These are phyloP conservation scores for Caenorhabditis afra DNA, from an alignment of 2,888 invertebrate species.

Conservation along the genomic window DNA sequence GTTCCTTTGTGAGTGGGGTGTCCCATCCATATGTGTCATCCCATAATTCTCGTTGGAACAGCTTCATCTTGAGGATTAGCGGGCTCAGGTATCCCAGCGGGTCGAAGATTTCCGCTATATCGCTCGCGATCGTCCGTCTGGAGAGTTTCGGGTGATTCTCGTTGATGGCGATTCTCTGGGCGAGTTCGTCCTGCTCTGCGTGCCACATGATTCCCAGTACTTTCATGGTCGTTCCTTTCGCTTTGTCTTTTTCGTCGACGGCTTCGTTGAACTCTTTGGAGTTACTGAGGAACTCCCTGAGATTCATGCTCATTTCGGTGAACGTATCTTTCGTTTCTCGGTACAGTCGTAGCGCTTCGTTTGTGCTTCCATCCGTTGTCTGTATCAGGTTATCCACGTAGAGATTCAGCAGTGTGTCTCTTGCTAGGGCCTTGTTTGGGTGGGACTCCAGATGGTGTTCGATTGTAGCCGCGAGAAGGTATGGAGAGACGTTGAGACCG, in stretches of 20 bases:
- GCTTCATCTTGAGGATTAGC: constrained; percentile 68
- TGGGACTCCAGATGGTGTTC: constrained; percentile 35
- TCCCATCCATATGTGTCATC: constrained; percentile 26
- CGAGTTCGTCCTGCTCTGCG: background rate
- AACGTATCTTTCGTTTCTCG: constrained; percentile 28
- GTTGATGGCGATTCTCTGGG: background rate
- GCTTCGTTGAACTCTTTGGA: constrained; percentile 5
- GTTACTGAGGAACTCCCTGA: constrained; percentile 64
- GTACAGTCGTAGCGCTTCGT: constrained; percentile 7
- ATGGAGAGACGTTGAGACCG: constrained; percentile 59
- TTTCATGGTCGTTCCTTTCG: background rate
- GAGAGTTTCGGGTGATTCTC: background rate
- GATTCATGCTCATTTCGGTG: constrained; percentile 46
- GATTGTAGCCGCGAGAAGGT: constrained; percentile 56
- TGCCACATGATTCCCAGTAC: constrained; percentile 26
- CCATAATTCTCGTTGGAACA: constrained; percentile 76
- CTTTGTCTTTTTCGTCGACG: constrained; percentile 1
- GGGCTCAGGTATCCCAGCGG: constrained; percentile 76
- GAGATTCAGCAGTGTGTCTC: constrained; percentile 34
- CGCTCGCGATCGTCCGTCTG: constrained; percentile 13
- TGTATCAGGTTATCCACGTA: constrained; percentile 66
- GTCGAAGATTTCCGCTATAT: constrained; percentile 75
- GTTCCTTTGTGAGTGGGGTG: background rate
- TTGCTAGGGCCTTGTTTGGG: constrained; percentile 1
- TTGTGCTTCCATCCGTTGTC: constrained; percentile 23